These are phyloP conservation scores for Drosophila atripex DNA, from an alignment of 2,888 invertebrate species.

Conservation along the genomic window DNA sequence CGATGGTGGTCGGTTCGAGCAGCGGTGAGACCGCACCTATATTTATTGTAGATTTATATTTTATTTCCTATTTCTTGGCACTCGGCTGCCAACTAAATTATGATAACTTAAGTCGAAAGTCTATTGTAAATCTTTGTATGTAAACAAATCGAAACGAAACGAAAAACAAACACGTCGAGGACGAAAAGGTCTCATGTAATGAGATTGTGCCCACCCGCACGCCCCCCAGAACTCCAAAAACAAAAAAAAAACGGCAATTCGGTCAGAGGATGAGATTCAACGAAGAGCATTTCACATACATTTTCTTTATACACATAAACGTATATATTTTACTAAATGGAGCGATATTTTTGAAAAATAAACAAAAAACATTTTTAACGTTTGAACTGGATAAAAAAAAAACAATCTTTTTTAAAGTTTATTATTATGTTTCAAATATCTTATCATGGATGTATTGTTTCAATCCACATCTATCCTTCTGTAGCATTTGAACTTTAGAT, in stretches of 20 bases:
- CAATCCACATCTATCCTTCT: not conserved
- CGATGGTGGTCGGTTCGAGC: constrained; percentile 33
- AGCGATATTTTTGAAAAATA: constrained; percentile 76
- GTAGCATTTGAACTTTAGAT: not conserved
- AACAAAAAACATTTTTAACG: constrained; percentile 69
- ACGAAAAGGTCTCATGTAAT: constrained; percentile 59
- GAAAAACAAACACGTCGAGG: constrained; percentile 44
- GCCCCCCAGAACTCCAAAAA: constrained; percentile 44
- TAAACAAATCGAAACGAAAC: constrained; percentile 47
- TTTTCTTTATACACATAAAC: constrained; percentile 58
- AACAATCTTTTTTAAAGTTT: too few relatives aligned
- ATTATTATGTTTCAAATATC: too few relatives aligned
- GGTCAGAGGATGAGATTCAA: constrained; percentile 59
- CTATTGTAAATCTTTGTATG: constrained; percentile 67
- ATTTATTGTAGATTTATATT: constrained; percentile 75
- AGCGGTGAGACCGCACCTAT: constrained; percentile 51
- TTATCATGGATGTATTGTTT: too few relatives aligned
- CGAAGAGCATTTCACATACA: constrained; percentile 69
- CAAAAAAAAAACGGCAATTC: constrained; percentile 27
- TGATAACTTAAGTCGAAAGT: constrained; percentile 63
- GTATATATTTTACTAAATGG: constrained; percentile 65
- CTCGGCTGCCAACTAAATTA: constrained; percentile 66
- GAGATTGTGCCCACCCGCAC: constrained; percentile 46
- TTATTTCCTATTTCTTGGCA: constrained; percentile 57
- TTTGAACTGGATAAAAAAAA: constrained; percentile 50